Percentiles rank a stretch among this genome's conserved stretches.
phyloP scores from a whole-genome alignment of 2,797 vertebrate species.

The Urocyon cinereoargenteus region DNA sequence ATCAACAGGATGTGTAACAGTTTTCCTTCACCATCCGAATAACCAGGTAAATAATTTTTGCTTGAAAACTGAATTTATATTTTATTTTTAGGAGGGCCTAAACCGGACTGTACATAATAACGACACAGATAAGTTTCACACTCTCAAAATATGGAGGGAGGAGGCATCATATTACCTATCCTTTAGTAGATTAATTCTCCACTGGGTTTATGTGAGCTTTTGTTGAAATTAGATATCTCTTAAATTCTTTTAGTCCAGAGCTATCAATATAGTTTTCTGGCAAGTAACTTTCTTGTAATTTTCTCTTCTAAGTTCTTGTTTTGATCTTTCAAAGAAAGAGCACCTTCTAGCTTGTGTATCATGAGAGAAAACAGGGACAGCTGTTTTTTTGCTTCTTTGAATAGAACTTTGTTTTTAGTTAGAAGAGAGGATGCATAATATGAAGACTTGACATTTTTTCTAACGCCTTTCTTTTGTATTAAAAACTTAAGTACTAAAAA shows the following conservation, averaged over 20 bases:
- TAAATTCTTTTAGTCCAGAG: constrained; percentile 46
- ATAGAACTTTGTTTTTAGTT: constrained; percentile 33
- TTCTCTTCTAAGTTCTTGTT: not conserved
- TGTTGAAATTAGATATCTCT: not conserved
- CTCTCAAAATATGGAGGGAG: not conserved
- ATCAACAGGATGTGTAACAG: constrained; percentile 94
- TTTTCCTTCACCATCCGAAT: constrained; percentile 93
- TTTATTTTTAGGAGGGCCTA: constrained; percentile 38
- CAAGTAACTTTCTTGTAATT: not conserved
- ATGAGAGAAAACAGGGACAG: not conserved
- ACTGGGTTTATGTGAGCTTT: not conserved
- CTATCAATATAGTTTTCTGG: not conserved
- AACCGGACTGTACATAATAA: not conserved
- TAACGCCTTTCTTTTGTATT: not conserved
- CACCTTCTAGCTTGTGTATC: not conserved
- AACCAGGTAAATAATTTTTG: constrained; percentile 89
- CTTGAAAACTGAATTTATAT: constrained; percentile 50
- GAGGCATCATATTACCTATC: not conserved
- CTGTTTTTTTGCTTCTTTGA: constrained; percentile 21
- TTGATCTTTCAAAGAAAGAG: not conserved
- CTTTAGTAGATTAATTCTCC: constrained; percentile 15
- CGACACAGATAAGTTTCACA: not conserved
- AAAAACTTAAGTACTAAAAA: not conserved
- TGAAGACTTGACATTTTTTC: not conserved
- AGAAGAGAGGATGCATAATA: not conserved